A percentile compares a stretch with the other conserved stretches of the same genome.
Evolutionary conservation across 2,113 vertebrate species (phyloP).

Genomic region (Lepisosteus oculatus): DNA sequence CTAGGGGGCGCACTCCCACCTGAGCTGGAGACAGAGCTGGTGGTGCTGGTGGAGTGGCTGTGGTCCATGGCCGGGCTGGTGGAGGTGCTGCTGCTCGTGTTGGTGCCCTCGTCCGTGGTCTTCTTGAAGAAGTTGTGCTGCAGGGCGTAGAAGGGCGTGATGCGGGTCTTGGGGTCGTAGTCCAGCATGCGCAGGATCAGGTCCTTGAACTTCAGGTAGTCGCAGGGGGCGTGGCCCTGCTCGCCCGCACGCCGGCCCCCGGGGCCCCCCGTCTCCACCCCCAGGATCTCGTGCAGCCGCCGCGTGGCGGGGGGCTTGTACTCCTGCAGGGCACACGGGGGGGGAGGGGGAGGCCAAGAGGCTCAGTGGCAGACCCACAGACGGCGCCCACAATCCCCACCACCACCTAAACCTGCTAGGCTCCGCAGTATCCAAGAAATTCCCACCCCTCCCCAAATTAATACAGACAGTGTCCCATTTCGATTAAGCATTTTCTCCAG

Average conservation of each 20-base stretch:
- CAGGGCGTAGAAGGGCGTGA: slow-evolving; percentile 91
- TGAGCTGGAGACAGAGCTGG: slow-evolving; percentile 90
- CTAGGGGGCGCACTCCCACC: slow-evolving; percentile 53
- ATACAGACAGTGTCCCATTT: slow-evolving; percentile 2
- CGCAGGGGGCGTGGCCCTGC: slow-evolving; percentile 86
- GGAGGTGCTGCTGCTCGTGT: slow-evolving; percentile 88
- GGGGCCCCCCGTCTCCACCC: slow-evolving; percentile 89
- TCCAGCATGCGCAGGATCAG: slow-evolving; percentile 93
- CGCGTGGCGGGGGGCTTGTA: slow-evolving; percentile 88
- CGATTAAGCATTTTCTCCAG: too few relatives aligned
- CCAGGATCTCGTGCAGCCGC: slow-evolving; percentile 88
- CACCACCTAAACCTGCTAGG: too few relatives aligned
- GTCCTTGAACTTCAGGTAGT: slow-evolving; percentile 96
- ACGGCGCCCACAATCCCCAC: too few relatives aligned
- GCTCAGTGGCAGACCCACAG: slow-evolving; percentile 11
- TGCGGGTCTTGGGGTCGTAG: slow-evolving; percentile 89
- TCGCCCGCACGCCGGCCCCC: slow-evolving; percentile 85
- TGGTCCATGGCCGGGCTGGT: slow-evolving; percentile 89
- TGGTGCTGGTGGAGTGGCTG: slow-evolving; percentile 90
- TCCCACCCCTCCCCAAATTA: neutral
- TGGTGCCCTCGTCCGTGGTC: slow-evolving; percentile 92
- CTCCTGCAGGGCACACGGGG: slow-evolving; percentile 65
- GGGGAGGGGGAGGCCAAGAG: slow-evolving; percentile 39
- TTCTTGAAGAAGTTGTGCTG: slow-evolving; percentile 97
- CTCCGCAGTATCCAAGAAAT: too few relatives aligned